Percentiles rank a stretch among this genome's conserved stretches.
Evolutionary conservation across 2,113 vertebrate species (phyloP).

Genomic region (Halcyon malimbica): DNA sequence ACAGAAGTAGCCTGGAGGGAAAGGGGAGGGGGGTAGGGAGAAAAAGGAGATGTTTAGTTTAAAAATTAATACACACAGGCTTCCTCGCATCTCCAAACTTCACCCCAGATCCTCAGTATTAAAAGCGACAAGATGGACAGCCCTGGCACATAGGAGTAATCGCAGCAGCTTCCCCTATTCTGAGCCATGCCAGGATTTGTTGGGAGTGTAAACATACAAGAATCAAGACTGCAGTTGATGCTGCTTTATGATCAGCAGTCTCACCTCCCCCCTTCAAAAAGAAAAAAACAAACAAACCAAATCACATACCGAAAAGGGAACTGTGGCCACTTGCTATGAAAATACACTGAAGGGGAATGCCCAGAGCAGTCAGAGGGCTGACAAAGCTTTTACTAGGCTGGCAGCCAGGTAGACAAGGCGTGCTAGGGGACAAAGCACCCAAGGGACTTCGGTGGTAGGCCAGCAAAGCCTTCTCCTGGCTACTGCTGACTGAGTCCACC

Average conservation of each 20-base stretch:
- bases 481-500: neutral
- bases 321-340: neutral
- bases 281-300: neutral
- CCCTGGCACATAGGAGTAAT: neutral
- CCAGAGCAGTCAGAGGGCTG: neutral
- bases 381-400: neutral
- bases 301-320: neutral
- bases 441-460: neutral
- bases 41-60: conserved; percentile 47
- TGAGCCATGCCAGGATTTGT: neutral
- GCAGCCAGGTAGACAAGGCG: neutral
- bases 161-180: neutral
- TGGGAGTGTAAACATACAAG: neutral
- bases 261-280: neutral
- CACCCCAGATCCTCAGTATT: neutral
- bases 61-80: neutral
- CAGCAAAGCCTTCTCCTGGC: neutral
- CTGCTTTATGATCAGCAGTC: neutral
- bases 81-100: neutral
- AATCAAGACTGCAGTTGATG: neutral
- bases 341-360: neutral
- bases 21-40: neutral
- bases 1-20: conserved; percentile 78
- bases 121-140: neutral
- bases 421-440: neutral